A percentile compares a stretch with the other conserved stretches of the same genome.
phyloP scores from a whole-genome alignment of 2,888 invertebrate species.

The Rhabditophanes sp. region DNA sequence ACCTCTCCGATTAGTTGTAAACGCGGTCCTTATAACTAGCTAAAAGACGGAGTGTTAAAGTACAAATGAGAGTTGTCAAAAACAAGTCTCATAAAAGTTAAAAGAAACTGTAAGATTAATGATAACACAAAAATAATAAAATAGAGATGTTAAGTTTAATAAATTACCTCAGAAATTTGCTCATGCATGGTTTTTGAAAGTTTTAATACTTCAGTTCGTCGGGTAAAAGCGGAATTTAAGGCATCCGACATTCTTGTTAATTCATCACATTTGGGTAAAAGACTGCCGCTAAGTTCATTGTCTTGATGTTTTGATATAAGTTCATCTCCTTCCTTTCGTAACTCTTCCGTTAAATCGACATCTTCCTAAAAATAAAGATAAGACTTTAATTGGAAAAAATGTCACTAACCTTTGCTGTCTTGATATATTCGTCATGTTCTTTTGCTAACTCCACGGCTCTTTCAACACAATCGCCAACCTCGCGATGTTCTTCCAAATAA shows the following conservation, averaged over 20 bases:
- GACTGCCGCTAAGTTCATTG: conserved; percentile 64
- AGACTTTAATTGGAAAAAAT: not conserved
- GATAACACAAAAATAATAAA: conserved; percentile 3
- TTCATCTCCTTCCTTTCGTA: conserved; percentile 61
- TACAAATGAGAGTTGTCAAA: no score
- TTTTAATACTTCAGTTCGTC: conserved; percentile 58
- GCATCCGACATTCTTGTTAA: conserved; percentile 69
- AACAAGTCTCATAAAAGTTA: not conserved
- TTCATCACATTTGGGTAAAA: conserved; percentile 86
- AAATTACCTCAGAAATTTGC: conserved; percentile 49
- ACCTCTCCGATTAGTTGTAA: no score
- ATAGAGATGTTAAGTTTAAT: conserved; percentile 3
- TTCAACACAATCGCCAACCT: conserved; percentile 45
- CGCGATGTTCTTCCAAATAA: conserved; percentile 46
- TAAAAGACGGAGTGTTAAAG: no score
- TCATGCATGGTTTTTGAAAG: conserved; percentile 77
- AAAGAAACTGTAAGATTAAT: not conserved
- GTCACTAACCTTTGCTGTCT: conserved; percentile 40
- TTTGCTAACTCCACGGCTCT: conserved; percentile 44
- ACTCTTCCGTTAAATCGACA: conserved; percentile 63
- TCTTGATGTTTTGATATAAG: conserved; percentile 59
- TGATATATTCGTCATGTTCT: conserved; percentile 45
- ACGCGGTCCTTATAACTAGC: no score
- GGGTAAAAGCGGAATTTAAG: conserved; percentile 56
- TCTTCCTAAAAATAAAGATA: conserved; percentile 53